Conservation (phyloP, 2,113 vertebrate species). For the Tragelaphus strepsiceros region DNA sequence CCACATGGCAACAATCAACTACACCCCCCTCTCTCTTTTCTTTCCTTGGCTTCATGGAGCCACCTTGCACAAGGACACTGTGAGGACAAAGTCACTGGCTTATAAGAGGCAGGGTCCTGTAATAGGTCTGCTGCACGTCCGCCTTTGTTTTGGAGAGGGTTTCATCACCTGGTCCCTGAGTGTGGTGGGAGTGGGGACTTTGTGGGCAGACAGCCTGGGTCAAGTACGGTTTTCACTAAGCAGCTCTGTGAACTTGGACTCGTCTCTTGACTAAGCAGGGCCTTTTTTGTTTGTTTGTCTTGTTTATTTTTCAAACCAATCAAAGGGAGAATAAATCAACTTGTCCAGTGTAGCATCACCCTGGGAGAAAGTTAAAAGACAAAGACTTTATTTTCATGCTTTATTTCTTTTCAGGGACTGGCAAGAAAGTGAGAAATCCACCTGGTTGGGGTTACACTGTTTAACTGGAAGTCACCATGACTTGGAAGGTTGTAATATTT, state of each 20-base stretch:
- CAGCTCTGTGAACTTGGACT: neutral
- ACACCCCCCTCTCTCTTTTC: neutral
- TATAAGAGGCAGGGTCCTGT: neutral
- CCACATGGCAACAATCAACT: neutral
- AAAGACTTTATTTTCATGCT: fast-evolving
- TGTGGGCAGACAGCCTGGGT: neutral
- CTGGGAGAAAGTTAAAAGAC: neutral
- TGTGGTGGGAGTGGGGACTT: fast-evolving
- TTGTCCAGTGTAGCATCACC: neutral
- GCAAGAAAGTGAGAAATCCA: neutral
- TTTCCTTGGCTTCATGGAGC: neutral
- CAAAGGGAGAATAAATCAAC: neutral
- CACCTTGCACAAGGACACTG: neutral
- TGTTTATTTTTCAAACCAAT: neutral
- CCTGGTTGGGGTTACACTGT: neutral
- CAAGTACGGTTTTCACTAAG: neutral
- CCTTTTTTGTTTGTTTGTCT: neutral
- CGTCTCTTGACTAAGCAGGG: no score
- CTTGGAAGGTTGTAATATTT: neutral
- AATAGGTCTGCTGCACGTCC: fast-evolving
- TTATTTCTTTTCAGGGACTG: neutral
- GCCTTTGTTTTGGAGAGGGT: neutral
- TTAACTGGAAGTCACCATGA: neutral
- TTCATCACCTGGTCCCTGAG: fast-evolving
- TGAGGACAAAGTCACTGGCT: neutral